Conservation (phyloP, 1,140 invertebrate species). For the Tetraneura akinire region DNA sequence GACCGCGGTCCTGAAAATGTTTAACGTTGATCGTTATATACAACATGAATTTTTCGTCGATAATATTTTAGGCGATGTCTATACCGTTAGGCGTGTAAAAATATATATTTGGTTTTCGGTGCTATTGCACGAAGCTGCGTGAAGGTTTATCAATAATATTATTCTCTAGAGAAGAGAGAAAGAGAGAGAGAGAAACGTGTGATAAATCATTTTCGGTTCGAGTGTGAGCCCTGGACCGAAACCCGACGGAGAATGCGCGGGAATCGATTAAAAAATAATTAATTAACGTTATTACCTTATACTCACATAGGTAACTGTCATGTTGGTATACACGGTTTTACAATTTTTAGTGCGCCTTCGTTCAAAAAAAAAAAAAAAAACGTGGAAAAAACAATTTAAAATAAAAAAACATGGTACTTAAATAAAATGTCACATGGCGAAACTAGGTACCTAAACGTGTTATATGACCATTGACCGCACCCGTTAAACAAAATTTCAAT, state of each 20-base stretch:
- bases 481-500: too few species aligned
- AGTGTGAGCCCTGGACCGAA: background rate
- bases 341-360: too few species aligned
- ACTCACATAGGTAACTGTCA: background rate
- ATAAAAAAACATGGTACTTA: background rate
- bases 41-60: constrained; percentile 37
- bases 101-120: background rate
- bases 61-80: constrained; percentile 23
- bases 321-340: background rate
- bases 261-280: constrained; percentile 49
- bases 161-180: constrained; percentile 3
- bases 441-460: too few species aligned
- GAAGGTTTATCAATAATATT: constrained; percentile 50
- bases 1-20: background rate
- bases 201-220: constrained; percentile 47
- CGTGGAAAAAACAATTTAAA: too few species aligned
- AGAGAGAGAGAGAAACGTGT: background rate
- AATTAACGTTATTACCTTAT: constrained; percentile 27
- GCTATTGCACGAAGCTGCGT: background rate
- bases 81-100: constrained; percentile 7
- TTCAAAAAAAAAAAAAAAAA: too few species aligned
- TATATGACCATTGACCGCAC: too few species aligned
- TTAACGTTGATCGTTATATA: constrained; percentile 1
- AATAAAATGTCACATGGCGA: too few species aligned
- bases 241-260: background rate